phyloP scores from a whole-genome alignment of 1,140 invertebrate genomes.

The Musca vetustissima region DNA sequence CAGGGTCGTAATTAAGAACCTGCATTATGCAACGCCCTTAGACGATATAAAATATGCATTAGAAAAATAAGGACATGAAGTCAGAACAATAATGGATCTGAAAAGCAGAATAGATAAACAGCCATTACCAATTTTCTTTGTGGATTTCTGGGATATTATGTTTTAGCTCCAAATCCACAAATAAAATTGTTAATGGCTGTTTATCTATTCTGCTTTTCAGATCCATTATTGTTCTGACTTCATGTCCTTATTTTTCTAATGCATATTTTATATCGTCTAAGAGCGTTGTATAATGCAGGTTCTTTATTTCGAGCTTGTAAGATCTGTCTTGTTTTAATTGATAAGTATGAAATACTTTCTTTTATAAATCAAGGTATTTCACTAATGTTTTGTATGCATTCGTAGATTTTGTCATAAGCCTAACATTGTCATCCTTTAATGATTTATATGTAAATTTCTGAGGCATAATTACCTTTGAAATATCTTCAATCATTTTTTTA shows the following conservation, averaged over 20 bases:
- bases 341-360: slow-evolving; percentile 26
- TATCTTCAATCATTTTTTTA: slow-evolving; percentile 17
- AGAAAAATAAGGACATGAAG: slow-evolving; percentile 15
- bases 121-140: too few species aligned
- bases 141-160: too few species aligned
- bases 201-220: too few species aligned
- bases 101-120: too few species aligned
- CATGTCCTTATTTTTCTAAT: background rate
- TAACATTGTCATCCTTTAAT: slow-evolving; percentile 24
- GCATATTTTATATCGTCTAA: background rate
- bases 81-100: background rate
- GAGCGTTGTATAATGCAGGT: background rate
- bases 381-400: slow-evolving; percentile 26
- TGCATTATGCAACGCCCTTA: slow-evolving; percentile 33
- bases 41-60: slow-evolving; percentile 31
- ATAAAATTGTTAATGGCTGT: too few species aligned
- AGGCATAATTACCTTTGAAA: slow-evolving; percentile 2
- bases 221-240: background rate
- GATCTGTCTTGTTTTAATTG: background rate
- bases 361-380: slow-evolving; percentile 10
- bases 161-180: too few species aligned
- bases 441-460: slow-evolving; percentile 24
- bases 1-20: slow-evolving; percentile 36
- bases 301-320: background rate
- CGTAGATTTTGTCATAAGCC: slow-evolving; percentile 26